Base-by-base conservation (phyloP, 2,113 vertebrate genomes). In the Malurus elegans region DNA sequence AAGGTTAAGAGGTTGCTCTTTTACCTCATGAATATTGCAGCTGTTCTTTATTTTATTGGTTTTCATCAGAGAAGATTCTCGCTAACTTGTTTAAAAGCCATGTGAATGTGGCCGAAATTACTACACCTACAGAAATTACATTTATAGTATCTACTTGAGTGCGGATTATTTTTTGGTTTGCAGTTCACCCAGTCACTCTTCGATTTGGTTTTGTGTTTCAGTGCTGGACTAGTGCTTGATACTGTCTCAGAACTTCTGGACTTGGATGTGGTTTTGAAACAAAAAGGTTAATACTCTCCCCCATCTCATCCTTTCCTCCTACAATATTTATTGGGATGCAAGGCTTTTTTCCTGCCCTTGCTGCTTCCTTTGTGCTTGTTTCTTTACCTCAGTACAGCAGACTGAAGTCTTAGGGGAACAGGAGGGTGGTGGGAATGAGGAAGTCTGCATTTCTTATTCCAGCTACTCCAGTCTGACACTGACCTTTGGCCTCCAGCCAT, bases 401-500 rank as follows among this genome's bases (percentile, higher is more conserved):
- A 56, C 13, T 84, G 7, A 71, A 60, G n/a, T 80, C 58, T 86
- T 65, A 32, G 0, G 8, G 78, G 62, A 92, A n/a, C 50, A 79
- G 61, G 74, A 85, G 60, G 25, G 28, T 50, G n/a, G 48, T 67
- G 28, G 50, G 28, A 76, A 54, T 48, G 66, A 82, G 45, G 31
- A 79, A 76, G 36, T 61, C 89, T 91, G 42, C 50, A 38, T 92
- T 94, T 91, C 64, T 92, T 80, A 62, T 64, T 86, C 53, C 64
- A 76, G 50, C 79, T 50, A 3, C 79, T 90, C 18, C 50, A 72
- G 62, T 85, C 75, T 92, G 76, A 47, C 66, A 9, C 45, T 92
- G 94, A 90, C 88, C 92, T 95, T 86, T 90, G 91, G 75, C 82
- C 64, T 65, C 44, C 67, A 78, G 54, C 82, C 79, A 10, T 42